These are phyloP conservation scores for Silvanus unidentatus DNA, from an alignment of 2,888 invertebrate genomes.

Conservation along the genomic window DNA sequence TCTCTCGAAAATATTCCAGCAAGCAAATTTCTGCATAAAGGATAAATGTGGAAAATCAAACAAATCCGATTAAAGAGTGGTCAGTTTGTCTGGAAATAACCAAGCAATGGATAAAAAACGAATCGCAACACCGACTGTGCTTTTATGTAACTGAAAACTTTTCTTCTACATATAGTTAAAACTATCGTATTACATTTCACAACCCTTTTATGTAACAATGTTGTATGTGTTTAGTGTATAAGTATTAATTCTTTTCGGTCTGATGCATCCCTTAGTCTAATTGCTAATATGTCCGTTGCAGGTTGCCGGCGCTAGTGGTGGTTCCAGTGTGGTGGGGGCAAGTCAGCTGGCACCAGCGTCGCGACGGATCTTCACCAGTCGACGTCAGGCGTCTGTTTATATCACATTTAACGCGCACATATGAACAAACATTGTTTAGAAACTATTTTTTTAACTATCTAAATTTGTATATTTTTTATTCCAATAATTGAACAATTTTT, in stretches of 20 bases:
- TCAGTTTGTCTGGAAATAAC: no score
- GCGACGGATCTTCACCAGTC: constrained; percentile 52
- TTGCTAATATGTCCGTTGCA: constrained; percentile 42
- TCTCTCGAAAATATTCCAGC: no score
- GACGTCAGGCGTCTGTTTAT: constrained; percentile 49
- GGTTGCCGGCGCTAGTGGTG: constrained; percentile 43
- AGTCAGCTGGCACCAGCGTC: constrained; percentile 49
- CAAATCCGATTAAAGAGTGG: no score
- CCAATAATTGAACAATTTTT: no score
- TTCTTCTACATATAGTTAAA: neutral
- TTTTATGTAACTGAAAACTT: constrained; percentile 2
- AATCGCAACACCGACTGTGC: no score
- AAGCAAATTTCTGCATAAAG: no score
- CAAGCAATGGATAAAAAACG: no score
- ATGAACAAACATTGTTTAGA: no score
- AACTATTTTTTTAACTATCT: no score
- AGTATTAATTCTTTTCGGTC: constrained; percentile 38
- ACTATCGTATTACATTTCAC: constrained; percentile 3
- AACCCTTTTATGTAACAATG: constrained; percentile 7
- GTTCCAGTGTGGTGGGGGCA: constrained; percentile 33
- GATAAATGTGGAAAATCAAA: no score
- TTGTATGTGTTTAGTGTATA: constrained; percentile 13
- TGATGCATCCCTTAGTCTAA: constrained; percentile 29
- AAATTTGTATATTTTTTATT: neutral
- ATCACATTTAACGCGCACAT: constrained; percentile 7